Percentiles rank a stretch among this genome's conserved stretches.
Conservation (phyloP, 2,888 invertebrate species). For the Eilema caniola region DNA sequence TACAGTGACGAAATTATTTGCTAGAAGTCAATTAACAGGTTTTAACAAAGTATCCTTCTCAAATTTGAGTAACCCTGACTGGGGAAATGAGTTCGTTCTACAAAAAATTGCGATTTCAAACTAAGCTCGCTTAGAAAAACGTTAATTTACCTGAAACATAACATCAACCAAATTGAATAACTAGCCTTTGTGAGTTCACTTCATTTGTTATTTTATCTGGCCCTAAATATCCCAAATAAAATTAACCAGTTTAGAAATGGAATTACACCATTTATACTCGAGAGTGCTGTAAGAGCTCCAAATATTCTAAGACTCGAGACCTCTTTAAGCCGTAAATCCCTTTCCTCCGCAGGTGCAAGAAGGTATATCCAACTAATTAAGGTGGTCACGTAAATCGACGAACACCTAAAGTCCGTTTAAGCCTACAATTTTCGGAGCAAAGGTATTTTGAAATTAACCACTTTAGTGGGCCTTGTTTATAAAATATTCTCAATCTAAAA, state of each 20-base stretch:
- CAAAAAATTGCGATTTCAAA: no score
- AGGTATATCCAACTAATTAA: conserved; percentile 76
- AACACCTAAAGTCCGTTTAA: conserved; percentile 62
- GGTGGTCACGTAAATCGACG: conserved; percentile 69
- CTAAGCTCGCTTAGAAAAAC: no score
- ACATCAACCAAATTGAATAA: neutral
- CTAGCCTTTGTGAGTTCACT: neutral
- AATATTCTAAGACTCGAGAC: conserved; percentile 49
- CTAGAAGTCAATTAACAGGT: neutral
- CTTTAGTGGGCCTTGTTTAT: conserved; percentile 55
- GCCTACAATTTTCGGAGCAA: conserved; percentile 64
- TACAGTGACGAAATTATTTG: neutral
- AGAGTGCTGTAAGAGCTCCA: conserved; percentile 26
- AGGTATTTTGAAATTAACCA: conserved; percentile 59
- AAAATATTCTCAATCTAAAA: conserved; percentile 18
- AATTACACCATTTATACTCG: conserved; percentile 32
- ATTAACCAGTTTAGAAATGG: conserved; percentile 24
- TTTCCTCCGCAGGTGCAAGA: conserved; percentile 72
- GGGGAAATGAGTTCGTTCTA: no score
- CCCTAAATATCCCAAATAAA: conserved; percentile 10
- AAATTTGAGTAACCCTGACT: neutral
- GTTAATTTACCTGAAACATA: neutral
- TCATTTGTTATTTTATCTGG: neutral
- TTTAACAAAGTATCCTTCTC: neutral
- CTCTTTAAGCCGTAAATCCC: conserved; percentile 70